phyloP scores from a whole-genome alignment of 1,140 invertebrate species.

The Lordiphosa mommai region DNA sequence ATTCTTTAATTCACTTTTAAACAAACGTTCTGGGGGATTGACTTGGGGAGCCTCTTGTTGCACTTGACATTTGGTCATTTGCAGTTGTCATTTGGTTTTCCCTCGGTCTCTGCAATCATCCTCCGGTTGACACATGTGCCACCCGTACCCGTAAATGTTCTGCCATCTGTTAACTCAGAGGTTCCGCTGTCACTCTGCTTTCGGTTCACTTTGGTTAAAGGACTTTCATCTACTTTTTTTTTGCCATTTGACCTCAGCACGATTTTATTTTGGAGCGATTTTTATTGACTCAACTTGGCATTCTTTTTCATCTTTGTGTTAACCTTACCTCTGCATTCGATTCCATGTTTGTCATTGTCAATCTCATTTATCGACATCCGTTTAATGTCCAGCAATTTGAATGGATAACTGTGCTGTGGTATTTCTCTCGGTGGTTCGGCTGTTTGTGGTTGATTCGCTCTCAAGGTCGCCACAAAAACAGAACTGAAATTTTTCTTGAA shows the following conservation, averaged over 20 bases:
- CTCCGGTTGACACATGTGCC: conserved; percentile 55
- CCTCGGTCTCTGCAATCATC: conserved; percentile 23
- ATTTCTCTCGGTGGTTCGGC: conserved; percentile 21
- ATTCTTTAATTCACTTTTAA: conserved; percentile 69
- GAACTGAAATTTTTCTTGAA: conserved; percentile 3
- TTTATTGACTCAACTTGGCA: conserved; percentile 51
- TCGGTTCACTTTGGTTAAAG: conserved; percentile 57
- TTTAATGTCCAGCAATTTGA: conserved; percentile 67
- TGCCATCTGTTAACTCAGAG: conserved; percentile 70
- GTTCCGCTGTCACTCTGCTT: conserved; percentile 38
- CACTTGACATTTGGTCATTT: conserved; percentile 70
- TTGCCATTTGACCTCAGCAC: conserved; percentile 58
- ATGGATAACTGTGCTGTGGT: conserved; percentile 38
- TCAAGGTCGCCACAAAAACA: conserved; percentile 41
- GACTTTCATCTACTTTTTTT: conserved; percentile 38
- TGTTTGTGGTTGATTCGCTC: conserved; percentile 27
- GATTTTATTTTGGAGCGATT: conserved; percentile 52
- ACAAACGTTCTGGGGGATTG: conserved; percentile 20
- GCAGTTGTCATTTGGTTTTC: conserved; percentile 42
- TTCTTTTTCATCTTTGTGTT: conserved; percentile 40
- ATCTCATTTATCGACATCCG: conserved; percentile 75
- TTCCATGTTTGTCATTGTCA: conserved; percentile 76
- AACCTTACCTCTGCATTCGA: conserved; percentile 54
- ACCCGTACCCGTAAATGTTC: conserved; percentile 67
- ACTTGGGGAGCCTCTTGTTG: conserved; percentile 15